Base-by-base conservation (phyloP, 2,888 invertebrate genomes). In the Elgonia sp. region DNA sequence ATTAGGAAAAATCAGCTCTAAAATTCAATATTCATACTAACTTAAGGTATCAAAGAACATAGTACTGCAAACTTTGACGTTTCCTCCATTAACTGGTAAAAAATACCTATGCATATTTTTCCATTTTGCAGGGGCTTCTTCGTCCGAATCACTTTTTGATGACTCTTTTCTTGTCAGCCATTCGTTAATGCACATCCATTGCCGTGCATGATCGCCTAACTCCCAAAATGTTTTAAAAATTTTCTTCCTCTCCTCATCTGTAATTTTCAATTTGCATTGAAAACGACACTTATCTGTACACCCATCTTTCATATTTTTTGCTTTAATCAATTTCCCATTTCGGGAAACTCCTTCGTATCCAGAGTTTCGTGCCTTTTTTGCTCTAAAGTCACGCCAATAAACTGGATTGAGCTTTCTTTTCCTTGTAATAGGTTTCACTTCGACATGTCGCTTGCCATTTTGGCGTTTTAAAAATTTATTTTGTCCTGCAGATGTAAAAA, bases 21-120 rank as follows among this genome's bases (percentile, higher is more conserved):
- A n/a, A n/a, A n/a, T n/a, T n/a, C n/a, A n/a, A n/a, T n/a, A n/a
- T n/a, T n/a, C n/a, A 57, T 57, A 57, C 55, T 8, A 57, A 65
- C 40, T 42, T 10, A 65, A 65, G n/a, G 65, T 65, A 18, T 40
- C 40, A 8, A 65, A 18, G 39, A 65, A 65, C 65, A 65, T 65
- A 9, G 40, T 65, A 9, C 42, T 65, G 18, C 65, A 65, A 5
- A 65, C 65, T 65, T 57, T 57, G 18, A 57, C 55, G 20, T 57
- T 57, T 20, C 20, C 7, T 5, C 20, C 20, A 6, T 4, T 1
- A 4, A 20, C 20, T 5, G 55, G 55, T 57, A 57, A 20, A 5
- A 14, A 20, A 20, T 57, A 57, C 4, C 5, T 12, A 20, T 57
- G 55, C 14, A 20, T 57, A 12, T 57, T 57, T 57, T 20, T 57